A percentile compares a stretch with the other conserved stretches of the same genome.
These are phyloP conservation scores for Orthonychiurus folsomi DNA, from an alignment of 2,888 invertebrate genomes.

Conservation along the genomic window DNA sequence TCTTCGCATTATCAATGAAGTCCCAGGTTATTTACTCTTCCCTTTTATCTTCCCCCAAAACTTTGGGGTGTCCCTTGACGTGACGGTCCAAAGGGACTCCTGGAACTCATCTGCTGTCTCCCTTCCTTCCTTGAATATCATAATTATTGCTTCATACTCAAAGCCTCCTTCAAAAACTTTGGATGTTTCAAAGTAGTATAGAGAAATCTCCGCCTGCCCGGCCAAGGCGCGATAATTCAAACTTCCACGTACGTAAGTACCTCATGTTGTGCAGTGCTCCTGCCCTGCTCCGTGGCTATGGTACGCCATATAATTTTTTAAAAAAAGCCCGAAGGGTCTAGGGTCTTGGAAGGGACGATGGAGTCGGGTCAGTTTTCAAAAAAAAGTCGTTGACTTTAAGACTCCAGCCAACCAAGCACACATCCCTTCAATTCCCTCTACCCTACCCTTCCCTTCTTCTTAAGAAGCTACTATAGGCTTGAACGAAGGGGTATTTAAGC, in stretches of 20 bases:
- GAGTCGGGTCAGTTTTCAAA: background rate
- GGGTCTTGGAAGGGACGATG: background rate
- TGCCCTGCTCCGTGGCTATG: too few relatives aligned
- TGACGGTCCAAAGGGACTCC: background rate
- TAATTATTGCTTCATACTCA: background rate
- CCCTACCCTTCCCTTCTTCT: background rate
- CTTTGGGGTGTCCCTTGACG: background rate
- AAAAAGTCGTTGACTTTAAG: background rate
- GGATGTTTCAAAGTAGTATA: too few relatives aligned
- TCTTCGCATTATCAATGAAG: background rate
- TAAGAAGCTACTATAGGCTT: background rate
- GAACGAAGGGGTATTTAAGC: background rate
- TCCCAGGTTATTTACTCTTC: background rate
- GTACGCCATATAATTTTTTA: background rate
- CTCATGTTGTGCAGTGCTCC: too few relatives aligned
- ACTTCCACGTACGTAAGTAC: too few relatives aligned
- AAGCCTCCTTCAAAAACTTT: background rate
- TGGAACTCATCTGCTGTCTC: background rate
- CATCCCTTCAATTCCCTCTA: background rate
- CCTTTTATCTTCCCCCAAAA: background rate
- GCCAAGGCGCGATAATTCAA: too few relatives aligned
- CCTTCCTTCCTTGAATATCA: constrained; percentile 1
- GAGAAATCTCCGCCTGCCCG: too few relatives aligned
- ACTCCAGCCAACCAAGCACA: background rate
- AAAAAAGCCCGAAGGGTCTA: background rate